These are phyloP conservation scores for Hymenopus coronatus DNA, from an alignment of 2,888 invertebrate genomes.

Conservation along the genomic window DNA sequence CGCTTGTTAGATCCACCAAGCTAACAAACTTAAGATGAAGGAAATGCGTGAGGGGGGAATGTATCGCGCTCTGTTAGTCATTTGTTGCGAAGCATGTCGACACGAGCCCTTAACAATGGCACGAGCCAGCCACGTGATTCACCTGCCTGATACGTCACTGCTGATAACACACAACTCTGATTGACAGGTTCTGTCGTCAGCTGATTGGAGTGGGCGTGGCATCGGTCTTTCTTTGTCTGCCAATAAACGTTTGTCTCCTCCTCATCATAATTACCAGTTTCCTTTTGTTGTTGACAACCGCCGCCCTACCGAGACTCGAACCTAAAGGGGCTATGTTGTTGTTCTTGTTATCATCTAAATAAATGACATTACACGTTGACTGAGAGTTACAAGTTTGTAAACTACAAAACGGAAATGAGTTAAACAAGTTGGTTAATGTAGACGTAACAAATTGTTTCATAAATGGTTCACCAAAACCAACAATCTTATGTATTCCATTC, in stretches of 20 bases:
- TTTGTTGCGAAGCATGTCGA: constrained; percentile 54
- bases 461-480: too few species aligned
- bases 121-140: constrained; percentile 14
- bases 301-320: too few species aligned
- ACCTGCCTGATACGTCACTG: neutral
- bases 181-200: neutral
- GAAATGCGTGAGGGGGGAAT: neutral
- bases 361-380: too few species aligned
- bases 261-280: neutral
- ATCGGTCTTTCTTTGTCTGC: neutral
- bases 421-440: too few species aligned
- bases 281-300: too few species aligned
- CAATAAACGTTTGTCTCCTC: neutral
- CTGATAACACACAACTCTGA: neutral
- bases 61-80: constrained; percentile 50
- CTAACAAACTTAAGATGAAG: neutral
- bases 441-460: too few species aligned
- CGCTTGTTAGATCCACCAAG: constrained; percentile 23
- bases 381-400: too few species aligned
- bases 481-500: too few species aligned
- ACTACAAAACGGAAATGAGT: too few species aligned
- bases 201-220: neutral
- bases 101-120: constrained; percentile 45
- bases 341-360: too few species aligned
- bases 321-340: too few species aligned